A percentile compares a stretch with the other conserved stretches of the same genome.
Evolutionary conservation across 2,888 invertebrate genomes (phyloP).

Genomic region (Oligia fasciuncula): DNA sequence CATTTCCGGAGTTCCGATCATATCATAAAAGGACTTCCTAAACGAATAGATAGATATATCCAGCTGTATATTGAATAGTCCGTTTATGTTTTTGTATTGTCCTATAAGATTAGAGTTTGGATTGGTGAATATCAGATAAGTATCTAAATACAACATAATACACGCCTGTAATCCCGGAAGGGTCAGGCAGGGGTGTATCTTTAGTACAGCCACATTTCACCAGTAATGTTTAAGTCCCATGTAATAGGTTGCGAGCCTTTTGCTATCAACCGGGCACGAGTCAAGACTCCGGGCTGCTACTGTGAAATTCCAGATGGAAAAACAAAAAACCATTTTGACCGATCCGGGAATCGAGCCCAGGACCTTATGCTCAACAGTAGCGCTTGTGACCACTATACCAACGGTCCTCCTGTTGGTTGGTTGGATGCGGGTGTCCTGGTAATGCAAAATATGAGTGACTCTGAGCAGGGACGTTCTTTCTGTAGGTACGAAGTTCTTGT

Average conservation of each 20-base stretch:
- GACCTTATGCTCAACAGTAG: background rate
- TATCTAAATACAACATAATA: background rate
- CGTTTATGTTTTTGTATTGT: constrained; percentile 16
- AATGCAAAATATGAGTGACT: background rate
- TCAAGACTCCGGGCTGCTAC: background rate
- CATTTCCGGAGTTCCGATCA: constrained; percentile 54
- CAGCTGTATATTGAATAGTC: constrained; percentile 16
- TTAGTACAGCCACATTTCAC: background rate
- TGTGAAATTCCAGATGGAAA: background rate
- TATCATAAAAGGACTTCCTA: constrained; percentile 48
- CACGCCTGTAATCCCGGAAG: background rate
- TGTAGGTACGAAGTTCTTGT: background rate
- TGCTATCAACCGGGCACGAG: background rate
- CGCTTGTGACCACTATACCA: background rate
- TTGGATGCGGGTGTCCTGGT: too few species aligned
- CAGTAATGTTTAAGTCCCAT: background rate
- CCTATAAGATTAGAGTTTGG: background rate
- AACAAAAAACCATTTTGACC: background rate
- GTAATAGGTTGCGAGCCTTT: background rate
- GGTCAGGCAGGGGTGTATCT: background rate
- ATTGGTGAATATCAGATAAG: background rate
- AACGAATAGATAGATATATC: constrained; percentile 20
- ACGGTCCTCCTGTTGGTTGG: too few species aligned
- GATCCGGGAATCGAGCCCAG: background rate
- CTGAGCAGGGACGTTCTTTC: background rate